These are phyloP conservation scores for Epistrophe eligans DNA, from an alignment of 2,888 invertebrate species.

Conservation along the genomic window DNA sequence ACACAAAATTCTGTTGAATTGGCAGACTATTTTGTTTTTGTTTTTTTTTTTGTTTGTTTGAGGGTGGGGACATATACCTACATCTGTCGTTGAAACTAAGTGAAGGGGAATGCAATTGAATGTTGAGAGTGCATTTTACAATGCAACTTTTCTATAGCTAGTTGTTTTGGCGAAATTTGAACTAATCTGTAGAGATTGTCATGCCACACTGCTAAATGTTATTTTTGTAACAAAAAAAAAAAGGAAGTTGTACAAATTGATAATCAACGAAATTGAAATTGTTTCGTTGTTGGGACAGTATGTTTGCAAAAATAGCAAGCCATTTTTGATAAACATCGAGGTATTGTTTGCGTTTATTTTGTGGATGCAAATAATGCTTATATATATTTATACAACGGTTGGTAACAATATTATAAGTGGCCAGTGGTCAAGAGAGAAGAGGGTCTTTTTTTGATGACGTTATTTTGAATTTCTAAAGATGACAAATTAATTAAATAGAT, in stretches of 20 bases:
- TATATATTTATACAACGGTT: too few species aligned
- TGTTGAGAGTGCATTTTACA: slow-evolving; percentile 26
- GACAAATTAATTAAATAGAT: too few species aligned
- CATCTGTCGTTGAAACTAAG: too few species aligned
- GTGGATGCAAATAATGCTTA: not conserved
- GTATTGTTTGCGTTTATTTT: not conserved
- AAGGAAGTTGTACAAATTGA: slow-evolving; percentile 20
- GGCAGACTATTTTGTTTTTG: not conserved
- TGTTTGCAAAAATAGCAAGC: not conserved
- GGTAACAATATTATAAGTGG: not conserved
- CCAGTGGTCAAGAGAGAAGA: not conserved
- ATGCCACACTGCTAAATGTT: not conserved
- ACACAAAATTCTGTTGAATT: slow-evolving; percentile 13
- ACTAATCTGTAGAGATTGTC: slow-evolving; percentile 32
- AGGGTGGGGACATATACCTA: not conserved
- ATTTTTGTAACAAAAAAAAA: not conserved
- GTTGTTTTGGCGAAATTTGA: slow-evolving; percentile 2
- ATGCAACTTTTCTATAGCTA: slow-evolving; percentile 11
- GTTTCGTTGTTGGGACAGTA: not conserved
- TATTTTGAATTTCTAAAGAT: too few species aligned
- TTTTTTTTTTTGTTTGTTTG: not conserved
- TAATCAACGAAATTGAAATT: slow-evolving; percentile 18
- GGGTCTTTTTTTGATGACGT: too few species aligned
- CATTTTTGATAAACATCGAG: not conserved
- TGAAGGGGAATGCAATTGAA: slow-evolving; percentile 54